Percentiles rank a stretch among this genome's conserved stretches.
Conservation (phyloP, 2,888 invertebrate genomes). For the Drosophila meridiana region DNA sequence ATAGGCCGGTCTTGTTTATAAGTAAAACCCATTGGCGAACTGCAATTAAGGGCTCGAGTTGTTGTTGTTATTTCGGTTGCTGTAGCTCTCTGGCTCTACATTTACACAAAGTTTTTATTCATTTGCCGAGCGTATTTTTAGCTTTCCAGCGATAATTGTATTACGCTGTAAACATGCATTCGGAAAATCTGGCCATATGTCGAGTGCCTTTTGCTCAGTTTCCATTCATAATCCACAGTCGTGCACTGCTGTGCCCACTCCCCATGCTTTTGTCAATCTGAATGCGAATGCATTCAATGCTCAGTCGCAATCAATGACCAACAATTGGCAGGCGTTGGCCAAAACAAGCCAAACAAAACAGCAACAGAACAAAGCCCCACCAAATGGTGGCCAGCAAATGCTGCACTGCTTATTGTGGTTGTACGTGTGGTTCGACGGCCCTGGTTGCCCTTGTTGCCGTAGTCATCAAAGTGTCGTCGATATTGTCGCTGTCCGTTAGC, state of each 20-base stretch:
- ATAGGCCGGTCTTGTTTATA: slow-evolving; percentile 21
- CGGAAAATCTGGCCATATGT: slow-evolving; percentile 19
- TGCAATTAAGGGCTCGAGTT: slow-evolving; percentile 47
- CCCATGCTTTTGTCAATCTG: background rate
- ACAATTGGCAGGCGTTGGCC: slow-evolving; percentile 56
- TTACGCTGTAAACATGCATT: slow-evolving; percentile 26
- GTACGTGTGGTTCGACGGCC: slow-evolving; percentile 26
- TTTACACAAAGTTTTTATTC: slow-evolving; percentile 41
- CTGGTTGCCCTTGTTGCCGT: background rate
- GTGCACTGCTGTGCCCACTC: background rate
- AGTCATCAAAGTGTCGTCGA: slow-evolving; percentile 19
- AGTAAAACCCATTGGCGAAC: slow-evolving; percentile 27
- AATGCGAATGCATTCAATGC: slow-evolving; percentile 25
- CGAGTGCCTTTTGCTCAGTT: slow-evolving; percentile 23
- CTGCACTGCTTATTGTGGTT: slow-evolving; percentile 42
- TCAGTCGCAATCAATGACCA: slow-evolving; percentile 38
- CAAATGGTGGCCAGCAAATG: slow-evolving; percentile 39
- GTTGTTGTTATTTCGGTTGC: background rate
- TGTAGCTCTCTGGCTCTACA: slow-evolving; percentile 19
- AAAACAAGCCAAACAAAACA: slow-evolving; percentile 40
- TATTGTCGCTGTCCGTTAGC: slow-evolving; percentile 5
- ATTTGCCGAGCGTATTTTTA: slow-evolving; percentile 21
- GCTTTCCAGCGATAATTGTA: slow-evolving; percentile 35
- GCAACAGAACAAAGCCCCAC: slow-evolving; percentile 31
- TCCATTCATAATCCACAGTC: slow-evolving; percentile 31